Evolutionary conservation across 2,797 vertebrate species (phyloP), one percentile per base, ranked within the genome.

Genomic region (Micropoecilia bifurca): DNA sequence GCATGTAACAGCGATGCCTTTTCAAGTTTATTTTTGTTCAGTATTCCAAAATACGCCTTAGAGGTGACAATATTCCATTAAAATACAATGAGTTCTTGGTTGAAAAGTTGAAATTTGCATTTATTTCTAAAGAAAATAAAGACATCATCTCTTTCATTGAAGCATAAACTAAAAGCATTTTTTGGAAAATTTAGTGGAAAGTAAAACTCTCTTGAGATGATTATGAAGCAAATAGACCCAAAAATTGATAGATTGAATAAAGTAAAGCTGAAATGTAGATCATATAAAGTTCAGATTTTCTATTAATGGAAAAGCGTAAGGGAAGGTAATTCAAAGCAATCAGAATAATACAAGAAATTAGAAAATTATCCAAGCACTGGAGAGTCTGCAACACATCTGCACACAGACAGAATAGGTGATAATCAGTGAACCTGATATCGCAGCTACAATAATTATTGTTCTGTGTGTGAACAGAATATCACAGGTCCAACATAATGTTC

Each of bases 1-100:
- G 71, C 87, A 84, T 85, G 79, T 87, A 87, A 92, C 89, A 89
- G 83, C 43, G 79, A 83, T 83, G 83, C 80, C 84, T 92, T 73
- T 87, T 87, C 85, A 89, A 87, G 87, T 86, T 80, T 86, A 87
- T 85, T 85, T 82, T 88, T 73, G 63, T 83, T 85, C 84, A 53
- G 81, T 88, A 80, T 86, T 83, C 79, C 46, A 75, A 63, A 77
- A 53, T 53, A 53, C 46, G 79, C 68, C 33, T 84, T 88, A 91
- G 61, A 87, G 81, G 78, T 75, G 89, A 84, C 83, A 86, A 88
- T 90, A 89, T 83, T 91, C 80, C 87, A 83, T 88, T 87, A 87
- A 82, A 50, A 68, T 39, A 25, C 36, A 41, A 66, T 41, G 36
- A 41, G 18, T 41, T 41, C 36, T 41, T 41, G 36, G 9, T 41